A percentile compares a stretch with the other conserved stretches of the same genome.
phyloP scores from a whole-genome alignment of 2,888 invertebrate species.

The Orchesella flavescens region DNA sequence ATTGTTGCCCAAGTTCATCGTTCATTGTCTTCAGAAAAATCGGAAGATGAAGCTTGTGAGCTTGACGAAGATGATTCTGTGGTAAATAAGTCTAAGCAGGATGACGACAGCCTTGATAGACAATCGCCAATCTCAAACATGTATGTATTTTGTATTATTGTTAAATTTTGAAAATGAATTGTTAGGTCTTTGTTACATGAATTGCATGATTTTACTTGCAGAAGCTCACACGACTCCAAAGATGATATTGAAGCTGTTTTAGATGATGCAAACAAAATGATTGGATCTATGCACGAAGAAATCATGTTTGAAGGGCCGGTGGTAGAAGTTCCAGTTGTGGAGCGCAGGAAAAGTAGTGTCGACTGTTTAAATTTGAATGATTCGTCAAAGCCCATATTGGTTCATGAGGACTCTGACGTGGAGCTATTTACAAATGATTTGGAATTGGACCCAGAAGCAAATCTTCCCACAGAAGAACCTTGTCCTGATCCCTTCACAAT shows the following conservation, averaged over 20 bases:
- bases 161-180: no score
- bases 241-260: constrained; percentile 61
- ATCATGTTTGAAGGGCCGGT: constrained; percentile 55
- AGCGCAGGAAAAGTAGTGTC: constrained; percentile 3
- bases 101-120: constrained; percentile 30
- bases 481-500: constrained; percentile 67
- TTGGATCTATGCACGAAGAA: constrained; percentile 68
- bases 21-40: constrained; percentile 23
- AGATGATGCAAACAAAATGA: constrained; percentile 68
- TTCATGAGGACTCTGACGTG: constrained; percentile 51
- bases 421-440: constrained; percentile 60
- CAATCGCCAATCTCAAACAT: constrained; percentile 34
- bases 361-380: not conserved
- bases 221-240: constrained; percentile 46
- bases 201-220: no score
- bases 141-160: no score
- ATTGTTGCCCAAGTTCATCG: constrained; percentile 49
- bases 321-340: constrained; percentile 15
- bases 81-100: not conserved
- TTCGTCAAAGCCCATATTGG: constrained; percentile 5
- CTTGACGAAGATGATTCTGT: constrained; percentile 1
- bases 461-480: constrained; percentile 61
- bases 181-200: no score
- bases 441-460: constrained; percentile 52
- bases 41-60: constrained; percentile 29